Evolutionary conservation across 2,888 invertebrate species (phyloP), one percentile per base, ranked within the genome.

Genomic region (Hipparchia sbordonii): DNA sequence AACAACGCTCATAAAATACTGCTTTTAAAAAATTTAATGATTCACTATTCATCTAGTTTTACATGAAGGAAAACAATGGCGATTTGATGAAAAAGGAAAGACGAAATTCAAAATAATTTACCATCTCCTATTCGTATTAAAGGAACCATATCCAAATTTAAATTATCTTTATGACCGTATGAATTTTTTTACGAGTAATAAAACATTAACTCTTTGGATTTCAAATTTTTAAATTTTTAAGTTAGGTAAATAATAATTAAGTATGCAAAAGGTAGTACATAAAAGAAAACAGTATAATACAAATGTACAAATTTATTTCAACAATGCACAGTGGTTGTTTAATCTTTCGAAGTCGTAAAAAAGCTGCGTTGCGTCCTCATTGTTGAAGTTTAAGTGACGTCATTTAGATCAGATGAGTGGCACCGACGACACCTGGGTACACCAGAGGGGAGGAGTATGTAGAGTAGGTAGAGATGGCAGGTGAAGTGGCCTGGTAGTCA

Each of bases 401-500:
- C 60, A 2, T 60, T 72, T 45, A 61, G 46, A 39, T 33, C 63
- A 72, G 62, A 57, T 54, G 67, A 48, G 59, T 52, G 10, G 52
- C 61, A 39, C 45, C 60, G n/a, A 46, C 67, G 10, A 46, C 67
- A 10, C 13, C 13, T 5, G 69, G 45, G 61, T 70, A 70, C 10
- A 70, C 61, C 39, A 45, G 33, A 46, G 61, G 67, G 2, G 73
- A 73, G 79, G 63, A 78, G 78, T 84, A 86, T 23, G 61, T 6
- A 13, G 61, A 45, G 69, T 69, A 69, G n/a, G 61, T 61, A 51
- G 84, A 80, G 39, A 82, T 78, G 62, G 82, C 76, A 48, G 81
- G 72, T 70, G 84, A 81, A 71, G 83, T 72, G 48, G 82, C 73
- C 39, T 83, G 81, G 74, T 81, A 76, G 73, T 86, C 87, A 52